Percentiles rank a stretch among this genome's conserved stretches.
Conservation (phyloP, 2,113 vertebrate species). For the Passer domesticus region DNA sequence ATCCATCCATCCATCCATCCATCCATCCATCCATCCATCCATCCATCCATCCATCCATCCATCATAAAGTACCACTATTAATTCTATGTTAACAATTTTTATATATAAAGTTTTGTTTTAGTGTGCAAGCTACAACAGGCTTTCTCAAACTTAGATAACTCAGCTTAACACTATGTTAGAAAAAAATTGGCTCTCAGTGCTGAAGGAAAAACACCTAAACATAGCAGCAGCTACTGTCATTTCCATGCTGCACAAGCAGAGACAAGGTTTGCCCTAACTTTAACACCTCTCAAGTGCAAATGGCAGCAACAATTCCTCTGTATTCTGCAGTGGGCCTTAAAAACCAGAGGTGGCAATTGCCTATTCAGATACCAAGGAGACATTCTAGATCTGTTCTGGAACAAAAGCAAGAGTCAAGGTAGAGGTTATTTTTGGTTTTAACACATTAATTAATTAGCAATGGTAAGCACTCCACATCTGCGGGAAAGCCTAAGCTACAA, state of each 20-base stretch:
- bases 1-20: background rate
- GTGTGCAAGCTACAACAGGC: background rate
- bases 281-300: background rate
- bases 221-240: background rate
- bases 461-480: background rate
- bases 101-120: background rate
- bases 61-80: background rate
- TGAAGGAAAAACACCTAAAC: background rate
- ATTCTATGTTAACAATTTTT: background rate
- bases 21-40: background rate
- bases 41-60: background rate
- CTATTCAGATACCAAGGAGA: background rate
- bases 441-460: background rate
- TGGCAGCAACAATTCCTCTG: background rate
- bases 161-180: background rate
- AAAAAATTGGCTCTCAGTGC: background rate
- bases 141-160: background rate
- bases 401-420: background rate
- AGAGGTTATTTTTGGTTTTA: background rate
- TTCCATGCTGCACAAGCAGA: background rate
- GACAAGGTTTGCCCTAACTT: background rate
- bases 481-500: background rate
- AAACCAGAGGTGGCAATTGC: background rate
- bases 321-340: background rate
- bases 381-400: background rate